Percentiles rank a stretch among this genome's conserved stretches.
Evolutionary conservation across 1,140 invertebrate species (phyloP).

Genomic region (Lordiphosa clarofinis): DNA sequence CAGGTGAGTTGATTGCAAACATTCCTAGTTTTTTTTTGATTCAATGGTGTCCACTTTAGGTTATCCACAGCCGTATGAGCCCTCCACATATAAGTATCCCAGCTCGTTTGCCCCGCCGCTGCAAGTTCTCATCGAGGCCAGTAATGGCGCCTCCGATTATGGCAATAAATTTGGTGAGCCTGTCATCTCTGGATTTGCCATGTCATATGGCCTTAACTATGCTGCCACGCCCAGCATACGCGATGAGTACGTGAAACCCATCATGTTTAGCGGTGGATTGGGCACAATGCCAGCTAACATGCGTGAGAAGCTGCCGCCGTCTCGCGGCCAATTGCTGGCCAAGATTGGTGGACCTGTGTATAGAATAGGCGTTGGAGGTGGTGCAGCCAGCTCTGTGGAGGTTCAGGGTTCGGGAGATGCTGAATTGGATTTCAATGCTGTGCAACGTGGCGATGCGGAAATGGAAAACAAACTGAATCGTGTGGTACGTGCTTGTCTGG

Average conservation of each 20-base stretch:
- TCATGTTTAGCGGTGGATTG: conserved; percentile 98
- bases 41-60: conserved; percentile 45
- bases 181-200: conserved; percentile 92
- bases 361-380: conserved; percentile 97
- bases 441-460: conserved; percentile 98
- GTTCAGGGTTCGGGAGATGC: conserved; percentile 92
- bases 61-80: conserved; percentile 94
- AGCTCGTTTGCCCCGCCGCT: conserved; percentile 93
- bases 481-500: conserved; percentile 94
- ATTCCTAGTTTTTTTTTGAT: no score
- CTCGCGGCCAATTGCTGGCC: conserved; percentile 87
- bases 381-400: conserved; percentile 96
- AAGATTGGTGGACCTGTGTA: conserved; percentile 98
- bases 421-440: conserved; percentile 96
- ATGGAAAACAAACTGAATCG: conserved; percentile 99
- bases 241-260: conserved; percentile 97
- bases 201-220: conserved; percentile 92
- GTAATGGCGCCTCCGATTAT: conserved; percentile 99
- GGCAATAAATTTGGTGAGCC: conserved; percentile 99
- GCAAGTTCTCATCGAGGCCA: conserved; percentile 95
- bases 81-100: conserved; percentile 88
- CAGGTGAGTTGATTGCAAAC: conserved; percentile 82
- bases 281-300: conserved; percentile 85
- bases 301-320: conserved; percentile 50
- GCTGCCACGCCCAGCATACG: conserved; percentile 82